Base-by-base conservation (phyloP, 2,113 vertebrate species). In the Phyllostomus discolor region DNA sequence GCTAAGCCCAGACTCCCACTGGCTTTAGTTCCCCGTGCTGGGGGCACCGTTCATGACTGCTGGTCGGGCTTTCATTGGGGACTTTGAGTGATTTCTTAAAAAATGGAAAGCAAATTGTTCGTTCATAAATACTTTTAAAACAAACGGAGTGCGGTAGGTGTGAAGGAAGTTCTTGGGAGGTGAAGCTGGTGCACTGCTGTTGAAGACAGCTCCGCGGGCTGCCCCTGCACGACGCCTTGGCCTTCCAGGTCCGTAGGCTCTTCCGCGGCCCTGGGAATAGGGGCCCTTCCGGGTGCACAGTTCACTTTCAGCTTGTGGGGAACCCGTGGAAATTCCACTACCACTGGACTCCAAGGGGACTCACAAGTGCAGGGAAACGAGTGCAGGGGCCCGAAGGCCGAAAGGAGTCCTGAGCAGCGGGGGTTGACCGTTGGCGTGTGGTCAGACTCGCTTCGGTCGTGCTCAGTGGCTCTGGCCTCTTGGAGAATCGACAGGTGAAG, bases 41-140 rank as follows among this genome's bases (percentile, higher is more conserved):
- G 38, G 1, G 14, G 14, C 66, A 54, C 62, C n/a, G 54, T 52
- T 90, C 16, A 54, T 73, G 90, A 57, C 28, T 85, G 12, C 72
- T 52, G 46, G 24, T 87, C 50, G 50, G 38, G 35, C 59, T 90
- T 48, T 94, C 84, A 92, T n/a, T 73, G 57, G 81, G 50, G 66
- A 6, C 33, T 82, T 90, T 81, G 76, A 89, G 41, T 75, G 76
- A 46, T 88, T 84, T 84, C 76, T 94, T 94, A 38, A 66, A 75
- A 67, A 80, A 52, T 64, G 72, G 81, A 85, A 88, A 84, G 69
- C 73, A 93, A 52, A 93, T 80, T 78, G 26, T 35, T 85, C 4
- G 54, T 73, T 90, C 82, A 22, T 95, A 73, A 64, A 92, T 67
- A 80, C 41, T 81, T 35, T 96, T 95, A 85, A 85, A 95, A 91